These are phyloP conservation scores for Eupithecia subumbrata DNA, from an alignment of 2,888 invertebrate genomes.

Conservation along the genomic window DNA sequence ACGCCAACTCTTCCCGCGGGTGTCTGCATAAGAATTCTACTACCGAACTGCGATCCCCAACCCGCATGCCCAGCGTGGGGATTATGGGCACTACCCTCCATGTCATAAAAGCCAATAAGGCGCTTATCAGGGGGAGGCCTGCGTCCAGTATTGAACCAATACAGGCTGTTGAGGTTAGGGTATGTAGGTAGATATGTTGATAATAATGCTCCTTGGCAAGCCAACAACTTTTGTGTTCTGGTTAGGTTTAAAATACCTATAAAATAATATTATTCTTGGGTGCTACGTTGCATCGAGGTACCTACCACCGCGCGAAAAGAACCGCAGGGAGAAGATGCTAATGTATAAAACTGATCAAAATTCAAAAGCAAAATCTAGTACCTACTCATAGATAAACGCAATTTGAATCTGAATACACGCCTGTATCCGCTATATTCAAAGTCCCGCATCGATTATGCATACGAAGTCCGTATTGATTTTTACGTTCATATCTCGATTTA, in stretches of 20 bases:
- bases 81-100: too few relatives aligned
- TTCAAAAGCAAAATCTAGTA: conserved; percentile 4
- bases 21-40: too few relatives aligned
- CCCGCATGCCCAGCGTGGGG: too few relatives aligned
- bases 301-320: not conserved
- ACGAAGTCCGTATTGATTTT: conserved; percentile 25
- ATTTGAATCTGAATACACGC: conserved; percentile 17
- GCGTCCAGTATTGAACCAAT: too few relatives aligned
- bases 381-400: not conserved
- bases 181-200: too few relatives aligned
- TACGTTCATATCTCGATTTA: not conserved
- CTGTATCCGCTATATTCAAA: conserved; percentile 16
- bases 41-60: too few relatives aligned
- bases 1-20: too few relatives aligned
- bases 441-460: conserved; percentile 19
- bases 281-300: not conserved
- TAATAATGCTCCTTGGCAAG: not conserved
- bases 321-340: not conserved
- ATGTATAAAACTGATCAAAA: not conserved
- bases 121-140: too few relatives aligned
- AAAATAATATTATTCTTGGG: not conserved
- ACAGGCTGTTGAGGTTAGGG: too few relatives aligned
- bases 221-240: not conserved
- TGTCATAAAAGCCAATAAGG: too few relatives aligned
- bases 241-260: too few relatives aligned